phyloP scores from a whole-genome alignment of 1,140 invertebrate species.

The Antheraea mylitta region DNA sequence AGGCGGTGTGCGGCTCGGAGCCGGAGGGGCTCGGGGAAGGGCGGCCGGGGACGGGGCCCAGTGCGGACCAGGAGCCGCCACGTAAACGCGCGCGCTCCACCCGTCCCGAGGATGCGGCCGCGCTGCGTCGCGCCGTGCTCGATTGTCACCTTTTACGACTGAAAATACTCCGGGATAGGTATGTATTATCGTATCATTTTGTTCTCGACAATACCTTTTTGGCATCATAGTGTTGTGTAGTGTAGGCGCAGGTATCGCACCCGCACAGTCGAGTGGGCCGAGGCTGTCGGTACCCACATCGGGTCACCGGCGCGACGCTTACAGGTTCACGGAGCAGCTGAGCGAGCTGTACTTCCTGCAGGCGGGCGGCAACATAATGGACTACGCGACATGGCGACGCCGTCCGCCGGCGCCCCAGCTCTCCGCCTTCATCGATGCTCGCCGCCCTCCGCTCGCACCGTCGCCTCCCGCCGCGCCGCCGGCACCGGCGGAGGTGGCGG shows the following conservation, averaged over 20 bases:
- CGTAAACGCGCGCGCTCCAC: conserved; percentile 40
- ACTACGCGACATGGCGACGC: conserved; percentile 90
- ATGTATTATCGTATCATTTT: too few species aligned
- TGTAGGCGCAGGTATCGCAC: too few species aligned
- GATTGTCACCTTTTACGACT: conserved; percentile 55
- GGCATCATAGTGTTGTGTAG: too few species aligned
- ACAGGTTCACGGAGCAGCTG: conserved; percentile 87
- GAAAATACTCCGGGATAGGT: conserved; percentile 57
- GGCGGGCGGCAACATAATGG: conserved; percentile 92
- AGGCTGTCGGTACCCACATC: too few species aligned
- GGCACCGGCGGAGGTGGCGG: too few species aligned
- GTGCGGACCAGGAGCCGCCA: conserved; percentile 46
- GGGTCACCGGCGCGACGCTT: conserved; percentile 18
- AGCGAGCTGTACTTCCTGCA: conserved; percentile 92
- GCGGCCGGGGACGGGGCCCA: conserved; percentile 15
- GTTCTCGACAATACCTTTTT: too few species aligned
- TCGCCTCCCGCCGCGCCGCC: too few species aligned
- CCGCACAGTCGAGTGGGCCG: conserved; percentile 14
- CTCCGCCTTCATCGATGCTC: too few species aligned
- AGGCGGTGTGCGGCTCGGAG: conserved; percentile 12
- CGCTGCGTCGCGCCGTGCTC: conserved; percentile 54
- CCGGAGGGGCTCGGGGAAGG: conserved; percentile 31
- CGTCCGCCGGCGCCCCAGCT: too few species aligned
- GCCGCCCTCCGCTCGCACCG: too few species aligned
- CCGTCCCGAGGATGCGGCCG: conserved; percentile 32